Conservation (phyloP, 2,113 vertebrate species). For the Riparia riparia region DNA sequence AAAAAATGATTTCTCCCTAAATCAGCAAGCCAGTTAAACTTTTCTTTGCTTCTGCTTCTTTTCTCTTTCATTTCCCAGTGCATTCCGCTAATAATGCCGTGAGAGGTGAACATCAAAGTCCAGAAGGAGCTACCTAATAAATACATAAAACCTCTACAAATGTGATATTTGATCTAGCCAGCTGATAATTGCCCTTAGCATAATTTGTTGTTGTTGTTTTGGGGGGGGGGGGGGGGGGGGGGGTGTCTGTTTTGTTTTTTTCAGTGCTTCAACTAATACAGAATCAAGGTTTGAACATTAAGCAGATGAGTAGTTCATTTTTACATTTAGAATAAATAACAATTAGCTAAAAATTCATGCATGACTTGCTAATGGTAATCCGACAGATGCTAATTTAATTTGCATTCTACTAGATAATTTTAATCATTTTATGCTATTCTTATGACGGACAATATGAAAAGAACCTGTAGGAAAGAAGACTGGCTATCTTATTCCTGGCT, state of each 20-base stretch:
- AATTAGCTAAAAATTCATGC: not conserved
- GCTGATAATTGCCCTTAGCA: not conserved
- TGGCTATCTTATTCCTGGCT: not conserved
- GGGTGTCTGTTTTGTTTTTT: not conserved
- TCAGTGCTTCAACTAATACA: not conserved
- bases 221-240: too few species aligned
- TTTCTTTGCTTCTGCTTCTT: not conserved
- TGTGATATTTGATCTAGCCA: not conserved
- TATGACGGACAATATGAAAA: not conserved
- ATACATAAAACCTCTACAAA: not conserved
- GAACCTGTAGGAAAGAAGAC: not conserved
- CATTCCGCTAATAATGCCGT: not conserved
- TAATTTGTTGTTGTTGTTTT: too few species aligned
- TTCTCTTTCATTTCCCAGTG: not conserved
- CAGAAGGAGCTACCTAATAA: not conserved
- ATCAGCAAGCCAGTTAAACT: not conserved
- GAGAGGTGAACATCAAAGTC: not conserved
- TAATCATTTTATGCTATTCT: not conserved
- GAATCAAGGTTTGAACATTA: not conserved
- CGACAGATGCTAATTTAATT: not conserved
- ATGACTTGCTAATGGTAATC: not conserved
- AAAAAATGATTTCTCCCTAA: not conserved
- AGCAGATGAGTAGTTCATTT: not conserved
- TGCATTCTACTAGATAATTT: not conserved
- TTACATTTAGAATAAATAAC: not conserved